phyloP scores from a whole-genome alignment of 2,888 invertebrate genomes.

The Apeira syringaria region DNA sequence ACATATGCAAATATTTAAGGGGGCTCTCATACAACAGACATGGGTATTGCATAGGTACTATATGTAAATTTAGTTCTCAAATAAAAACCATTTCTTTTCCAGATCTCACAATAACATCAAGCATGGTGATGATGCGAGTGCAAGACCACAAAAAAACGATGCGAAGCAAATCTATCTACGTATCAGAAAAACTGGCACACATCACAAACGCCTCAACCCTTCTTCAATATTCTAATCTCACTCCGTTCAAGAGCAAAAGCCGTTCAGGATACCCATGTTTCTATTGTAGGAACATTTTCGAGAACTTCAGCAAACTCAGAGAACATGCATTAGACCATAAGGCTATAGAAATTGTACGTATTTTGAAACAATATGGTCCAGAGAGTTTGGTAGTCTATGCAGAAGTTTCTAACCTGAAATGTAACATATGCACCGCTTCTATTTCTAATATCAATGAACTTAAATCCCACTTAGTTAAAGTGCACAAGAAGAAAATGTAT shows the following conservation, averaged over 20 bases:
- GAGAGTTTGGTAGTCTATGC: conserved; percentile 44
- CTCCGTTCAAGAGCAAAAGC: conserved; percentile 44
- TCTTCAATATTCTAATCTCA: conserved; percentile 42
- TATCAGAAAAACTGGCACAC: conserved; percentile 37
- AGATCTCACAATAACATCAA: conserved; percentile 36
- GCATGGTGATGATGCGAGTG: conserved; percentile 26
- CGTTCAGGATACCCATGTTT: conserved; percentile 44
- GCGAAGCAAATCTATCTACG: conserved; percentile 2
- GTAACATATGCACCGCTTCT: conserved; percentile 35
- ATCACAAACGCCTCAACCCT: conserved; percentile 39
- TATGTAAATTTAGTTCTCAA: no score
- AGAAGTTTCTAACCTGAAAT: conserved; percentile 43
- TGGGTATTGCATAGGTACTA: no score
- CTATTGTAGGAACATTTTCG: conserved; percentile 39
- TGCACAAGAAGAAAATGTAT: conserved; percentile 40
- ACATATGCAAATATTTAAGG: no score
- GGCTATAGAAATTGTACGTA: conserved; percentile 25
- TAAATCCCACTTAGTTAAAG: conserved; percentile 35
- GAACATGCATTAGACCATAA: conserved; percentile 30
- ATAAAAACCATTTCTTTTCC: conserved; percentile 18
- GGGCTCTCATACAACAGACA: no score
- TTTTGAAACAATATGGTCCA: conserved; percentile 34
- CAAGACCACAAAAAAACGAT: conserved; percentile 3
- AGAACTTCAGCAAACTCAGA: conserved; percentile 31
- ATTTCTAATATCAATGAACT: conserved; percentile 35